phyloP scores from a whole-genome alignment of 2,797 vertebrate genomes.

The Thaleichthys pacificus region DNA sequence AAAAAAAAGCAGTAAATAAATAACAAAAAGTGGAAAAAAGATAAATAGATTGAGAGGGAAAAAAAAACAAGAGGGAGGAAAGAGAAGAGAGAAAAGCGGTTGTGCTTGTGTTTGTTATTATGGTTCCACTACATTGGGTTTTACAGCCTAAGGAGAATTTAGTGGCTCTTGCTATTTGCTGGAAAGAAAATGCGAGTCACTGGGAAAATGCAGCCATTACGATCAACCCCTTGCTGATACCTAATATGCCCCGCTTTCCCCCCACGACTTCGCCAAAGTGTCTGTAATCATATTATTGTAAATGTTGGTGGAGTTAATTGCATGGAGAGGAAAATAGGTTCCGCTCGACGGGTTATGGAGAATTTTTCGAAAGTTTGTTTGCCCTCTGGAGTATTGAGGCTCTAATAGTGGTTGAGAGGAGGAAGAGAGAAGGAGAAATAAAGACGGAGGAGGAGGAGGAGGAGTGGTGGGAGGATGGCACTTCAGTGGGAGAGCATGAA shows the following conservation, averaged over 20 bases:
- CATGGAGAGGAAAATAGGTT: constrained; percentile 98
- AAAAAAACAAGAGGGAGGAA: constrained; percentile 51
- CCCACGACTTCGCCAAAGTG: constrained; percentile 96
- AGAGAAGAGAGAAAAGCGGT: constrained; percentile 73
- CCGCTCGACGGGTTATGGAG: constrained; percentile 88
- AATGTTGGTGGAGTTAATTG: constrained; percentile 99
- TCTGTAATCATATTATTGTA: constrained; percentile 99
- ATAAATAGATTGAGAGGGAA: constrained; percentile 50
- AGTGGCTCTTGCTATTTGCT: constrained; percentile 96
- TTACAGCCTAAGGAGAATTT: constrained; percentile 99
- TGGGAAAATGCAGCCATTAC: constrained; percentile 95
- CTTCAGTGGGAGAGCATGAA: constrained; percentile 15
- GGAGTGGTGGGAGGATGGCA: constrained; percentile 58
- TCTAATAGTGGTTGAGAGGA: constrained; percentile 81
- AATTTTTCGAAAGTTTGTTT: constrained; percentile 96
- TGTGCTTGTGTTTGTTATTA: constrained; percentile 95
- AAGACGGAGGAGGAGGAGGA: constrained; percentile 51
- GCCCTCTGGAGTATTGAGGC: constrained; percentile 84
- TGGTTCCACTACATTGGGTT: constrained; percentile 99
- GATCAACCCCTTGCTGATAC: constrained; percentile 99
- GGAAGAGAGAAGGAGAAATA: constrained; percentile 52
- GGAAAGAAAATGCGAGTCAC: constrained; percentile 98
- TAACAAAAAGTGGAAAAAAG: constrained; percentile 41
- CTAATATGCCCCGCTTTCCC: constrained; percentile 95
- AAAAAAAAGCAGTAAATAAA: constrained; percentile 31